Evolutionary conservation across 2,888 invertebrate genomes (phyloP), one percentile per base, ranked within the genome.

Genomic region (Steromphala cineraria): DNA sequence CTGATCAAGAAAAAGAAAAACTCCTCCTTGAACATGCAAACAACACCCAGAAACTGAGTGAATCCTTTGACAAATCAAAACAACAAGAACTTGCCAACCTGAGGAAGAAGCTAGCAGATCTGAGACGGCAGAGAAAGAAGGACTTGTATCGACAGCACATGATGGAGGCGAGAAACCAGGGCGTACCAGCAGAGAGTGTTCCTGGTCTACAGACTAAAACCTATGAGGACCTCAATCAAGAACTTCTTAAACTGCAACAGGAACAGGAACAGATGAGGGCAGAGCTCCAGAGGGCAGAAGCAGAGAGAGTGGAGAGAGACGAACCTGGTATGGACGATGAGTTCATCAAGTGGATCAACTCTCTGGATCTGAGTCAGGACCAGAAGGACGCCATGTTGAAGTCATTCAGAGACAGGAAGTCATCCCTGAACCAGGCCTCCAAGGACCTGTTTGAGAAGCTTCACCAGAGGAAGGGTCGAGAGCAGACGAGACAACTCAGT

Each of bases 31-130:
- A 92, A 10, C 91, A 92, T 81, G 90, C 90, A 1, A 85, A 76
- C 46, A 90, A 90, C 77, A 84, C 91, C 76, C 89, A 89, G 83
- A 90, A 89, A 74, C 82, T 92, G 24, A 87, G 88, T 36, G 90
- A 91, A 52, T 88, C 87, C 4, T 89, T 92, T 71, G 92, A 92
- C 83, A 90, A 89, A 78, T 89, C 91, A 84, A 92, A 92, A 81
- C 90, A 89, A 67, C 82, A 90, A 55, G 90, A 92, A 81, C 84
- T 92, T 71, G 87, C 87, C 13, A 82, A 83, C 13, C 81, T 91
- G 17, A 81, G 90, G 24, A 84, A 89, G 67, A 87, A 89, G 80
- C 84, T 92, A 53, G 71, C 91, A 36, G 90, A 92, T 36, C 82
- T 86, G 17, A 84, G 92, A 8, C 87, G 91, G 24, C 88, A 87